phyloP scores from a whole-genome alignment of 1,140 invertebrate genomes.

The Thaumatotibia leucotreta region DNA sequence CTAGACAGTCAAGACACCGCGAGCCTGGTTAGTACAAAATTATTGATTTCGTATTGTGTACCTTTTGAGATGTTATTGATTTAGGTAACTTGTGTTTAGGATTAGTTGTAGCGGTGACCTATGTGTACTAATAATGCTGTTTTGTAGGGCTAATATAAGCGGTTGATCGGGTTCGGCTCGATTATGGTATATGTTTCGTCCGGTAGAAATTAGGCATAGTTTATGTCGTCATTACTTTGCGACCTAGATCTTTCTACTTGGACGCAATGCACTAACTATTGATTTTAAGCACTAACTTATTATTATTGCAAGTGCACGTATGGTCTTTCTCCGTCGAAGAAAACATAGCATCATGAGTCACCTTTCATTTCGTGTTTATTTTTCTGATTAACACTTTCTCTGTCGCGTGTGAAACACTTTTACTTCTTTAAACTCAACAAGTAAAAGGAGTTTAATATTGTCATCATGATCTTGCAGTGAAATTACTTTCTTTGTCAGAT shows the following conservation, averaged over 20 bases:
- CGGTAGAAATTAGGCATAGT: slow-evolving; percentile 4
- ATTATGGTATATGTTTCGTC: background rate
- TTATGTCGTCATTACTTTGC: slow-evolving; percentile 18
- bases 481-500: background rate
- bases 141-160: background rate
- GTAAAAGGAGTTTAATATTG: background rate
- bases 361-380: background rate
- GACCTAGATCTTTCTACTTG: slow-evolving; percentile 28
- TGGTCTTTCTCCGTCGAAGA: background rate
- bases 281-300: background rate
- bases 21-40: slow-evolving; percentile 69
- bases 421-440: background rate
- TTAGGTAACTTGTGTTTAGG: slow-evolving; percentile 31
- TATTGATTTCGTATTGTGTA: slow-evolving; percentile 75
- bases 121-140: background rate
- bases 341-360: background rate
- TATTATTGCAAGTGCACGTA: background rate
- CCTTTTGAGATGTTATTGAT: slow-evolving; percentile 62
- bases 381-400: background rate
- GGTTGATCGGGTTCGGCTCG: no score
- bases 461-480: background rate
- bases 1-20: slow-evolving; percentile 74
- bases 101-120: slow-evolving; percentile 11
- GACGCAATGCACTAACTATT: slow-evolving; percentile 14
- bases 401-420: background rate